Evolutionary conservation across 2,797 vertebrate species (phyloP).

Genomic region (Apogon talboti): DNA sequence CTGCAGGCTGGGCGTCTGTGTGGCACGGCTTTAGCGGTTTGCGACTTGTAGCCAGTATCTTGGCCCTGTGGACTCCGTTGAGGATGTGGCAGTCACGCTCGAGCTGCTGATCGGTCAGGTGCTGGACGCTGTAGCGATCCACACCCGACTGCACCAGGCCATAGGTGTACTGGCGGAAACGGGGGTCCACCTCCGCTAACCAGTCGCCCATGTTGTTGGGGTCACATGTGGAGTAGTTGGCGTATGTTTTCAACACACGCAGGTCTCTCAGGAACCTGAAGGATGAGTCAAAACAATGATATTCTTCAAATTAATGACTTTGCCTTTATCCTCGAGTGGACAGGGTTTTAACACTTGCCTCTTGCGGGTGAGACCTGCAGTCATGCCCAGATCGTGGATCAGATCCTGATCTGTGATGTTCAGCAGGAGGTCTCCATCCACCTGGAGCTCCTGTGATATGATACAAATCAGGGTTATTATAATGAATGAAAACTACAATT

Average conservation of each 20-base stretch:
- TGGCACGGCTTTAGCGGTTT: slow-evolving; percentile 84
- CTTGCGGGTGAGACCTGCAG: slow-evolving; percentile 89
- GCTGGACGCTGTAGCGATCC: slow-evolving; percentile 86
- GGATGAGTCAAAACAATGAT: not conserved
- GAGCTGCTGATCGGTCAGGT: slow-evolving; percentile 93
- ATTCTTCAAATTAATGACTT: not conserved
- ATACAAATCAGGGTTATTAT: not conserved
- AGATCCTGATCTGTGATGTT: slow-evolving; percentile 91
- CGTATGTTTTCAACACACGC: slow-evolving; percentile 93
- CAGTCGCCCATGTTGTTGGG: slow-evolving; percentile 96
- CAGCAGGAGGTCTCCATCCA: slow-evolving; percentile 95
- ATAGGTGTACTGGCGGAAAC: slow-evolving; percentile 96
- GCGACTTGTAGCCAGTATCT: slow-evolving; percentile 87
- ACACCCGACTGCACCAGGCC: slow-evolving; percentile 92
- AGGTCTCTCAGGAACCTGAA: slow-evolving; percentile 93
- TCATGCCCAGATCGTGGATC: slow-evolving; percentile 88
- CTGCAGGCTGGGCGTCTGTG: slow-evolving; percentile 80
- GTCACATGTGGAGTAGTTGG: slow-evolving; percentile 96
- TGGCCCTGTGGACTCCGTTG: slow-evolving; percentile 91
- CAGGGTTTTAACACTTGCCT: slow-evolving; percentile 77
- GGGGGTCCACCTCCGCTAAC: slow-evolving; percentile 90
- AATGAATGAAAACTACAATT: too few species aligned
- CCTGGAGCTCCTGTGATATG: slow-evolving; percentile 88
- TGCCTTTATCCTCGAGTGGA: not conserved
- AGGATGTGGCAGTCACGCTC: slow-evolving; percentile 88